These are phyloP conservation scores for Pachyseris speciosa DNA, from an alignment of 64 coral and sea anemone species.

Conservation along the genomic window DNA sequence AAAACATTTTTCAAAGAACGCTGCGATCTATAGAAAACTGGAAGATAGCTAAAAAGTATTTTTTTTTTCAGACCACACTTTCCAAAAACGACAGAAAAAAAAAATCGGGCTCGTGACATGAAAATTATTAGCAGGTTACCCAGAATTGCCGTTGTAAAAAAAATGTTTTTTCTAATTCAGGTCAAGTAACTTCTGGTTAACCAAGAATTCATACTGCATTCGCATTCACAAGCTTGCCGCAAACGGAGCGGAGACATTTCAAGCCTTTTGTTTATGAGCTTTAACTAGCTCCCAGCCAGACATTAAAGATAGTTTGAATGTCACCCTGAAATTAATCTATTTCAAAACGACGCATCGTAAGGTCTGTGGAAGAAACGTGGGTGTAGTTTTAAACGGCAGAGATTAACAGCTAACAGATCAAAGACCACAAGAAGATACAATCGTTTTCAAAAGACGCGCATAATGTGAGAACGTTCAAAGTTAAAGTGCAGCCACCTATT, in stretches of 20 bases:
- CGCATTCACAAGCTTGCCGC: not conserved
- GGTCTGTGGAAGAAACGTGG: not conserved
- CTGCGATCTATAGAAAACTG: not conserved
- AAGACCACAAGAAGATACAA: constrained; percentile 21
- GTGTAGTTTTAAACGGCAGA: not conserved
- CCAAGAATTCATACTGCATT: not conserved
- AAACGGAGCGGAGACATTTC: not conserved
- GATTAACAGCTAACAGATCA: constrained; percentile 16
- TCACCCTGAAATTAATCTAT: constrained; percentile 2
- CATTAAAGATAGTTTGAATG: constrained; percentile 45
- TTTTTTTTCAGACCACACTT: not conserved
- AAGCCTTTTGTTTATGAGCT: not conserved
- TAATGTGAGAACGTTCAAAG: not conserved
- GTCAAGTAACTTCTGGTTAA: not conserved
- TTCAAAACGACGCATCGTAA: constrained; percentile 11
- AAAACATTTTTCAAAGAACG: not conserved
- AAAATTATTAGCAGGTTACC: not conserved
- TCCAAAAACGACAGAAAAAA: not conserved
- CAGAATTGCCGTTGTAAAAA: not conserved
- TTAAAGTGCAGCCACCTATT: constrained; percentile 1
- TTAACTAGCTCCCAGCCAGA: not conserved
- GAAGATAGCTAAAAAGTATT: not conserved
- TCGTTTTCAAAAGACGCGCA: not conserved
- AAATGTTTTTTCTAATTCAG: not conserved
- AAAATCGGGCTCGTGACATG: not conserved